phyloP scores from a whole-genome alignment of 2,113 vertebrate species.

The Bombycilla garrulus region DNA sequence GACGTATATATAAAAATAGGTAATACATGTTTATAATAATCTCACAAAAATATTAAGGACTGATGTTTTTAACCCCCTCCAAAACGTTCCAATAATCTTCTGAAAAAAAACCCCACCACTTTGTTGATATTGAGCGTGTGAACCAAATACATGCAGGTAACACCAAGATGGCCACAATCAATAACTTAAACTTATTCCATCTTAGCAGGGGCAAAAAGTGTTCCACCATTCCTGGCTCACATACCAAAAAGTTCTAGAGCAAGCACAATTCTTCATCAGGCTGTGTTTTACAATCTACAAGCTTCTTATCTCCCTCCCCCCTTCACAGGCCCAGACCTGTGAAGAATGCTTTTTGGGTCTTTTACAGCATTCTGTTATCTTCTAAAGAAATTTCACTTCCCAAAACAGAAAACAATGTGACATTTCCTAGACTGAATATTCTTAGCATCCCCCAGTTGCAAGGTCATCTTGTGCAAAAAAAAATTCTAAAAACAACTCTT shows the following conservation, averaged over 20 bases:
- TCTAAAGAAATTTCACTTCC: not conserved
- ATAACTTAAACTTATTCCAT: not conserved
- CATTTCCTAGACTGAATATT: not conserved
- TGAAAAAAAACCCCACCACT: not conserved
- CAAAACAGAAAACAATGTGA: not conserved
- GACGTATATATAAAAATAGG: not conserved
- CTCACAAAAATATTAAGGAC: not conserved
- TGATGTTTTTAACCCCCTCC: not conserved
- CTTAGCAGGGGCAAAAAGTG: rapidly evolving
- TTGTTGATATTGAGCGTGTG: not conserved
- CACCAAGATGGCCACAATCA: not conserved
- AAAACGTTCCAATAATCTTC: not conserved
- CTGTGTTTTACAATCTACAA: not conserved
- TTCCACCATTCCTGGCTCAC: not conserved
- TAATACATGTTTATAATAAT: not conserved
- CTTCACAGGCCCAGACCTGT: not conserved
- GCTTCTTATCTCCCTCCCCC: rapidly evolving
- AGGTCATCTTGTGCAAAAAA: not conserved
- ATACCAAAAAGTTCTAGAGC: not conserved
- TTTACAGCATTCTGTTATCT: not conserved
- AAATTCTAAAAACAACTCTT: not conserved
- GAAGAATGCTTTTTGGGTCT: not conserved
- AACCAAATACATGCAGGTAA: not conserved
- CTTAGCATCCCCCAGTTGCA: not conserved
- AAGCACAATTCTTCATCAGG: not conserved